A percentile compares a stretch with the other conserved stretches of the same genome.
Evolutionary conservation across 2,113 vertebrate genomes (phyloP).

Genomic region (Pituophis catenifer): DNA sequence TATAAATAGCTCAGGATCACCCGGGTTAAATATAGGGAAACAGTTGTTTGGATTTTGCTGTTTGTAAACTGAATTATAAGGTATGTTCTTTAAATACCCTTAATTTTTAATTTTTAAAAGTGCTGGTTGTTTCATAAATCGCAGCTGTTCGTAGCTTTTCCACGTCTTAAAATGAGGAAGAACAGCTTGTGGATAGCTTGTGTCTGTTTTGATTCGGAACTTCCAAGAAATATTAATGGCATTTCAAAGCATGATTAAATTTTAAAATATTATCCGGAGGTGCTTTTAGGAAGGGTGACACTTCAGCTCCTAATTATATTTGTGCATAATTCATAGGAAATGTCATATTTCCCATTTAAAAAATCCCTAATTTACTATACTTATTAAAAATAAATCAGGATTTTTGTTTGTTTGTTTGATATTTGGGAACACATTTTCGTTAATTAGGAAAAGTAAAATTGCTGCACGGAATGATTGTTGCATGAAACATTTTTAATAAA

Average conservation of each 20-base stretch:
- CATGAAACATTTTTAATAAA: conserved; percentile 45
- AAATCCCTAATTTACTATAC: conserved; percentile 25
- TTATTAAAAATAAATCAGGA: conserved; percentile 32
- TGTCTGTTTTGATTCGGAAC: background rate
- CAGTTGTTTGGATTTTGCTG: conserved; percentile 52
- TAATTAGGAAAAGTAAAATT: conserved; percentile 27
- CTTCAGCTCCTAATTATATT: conserved; percentile 38
- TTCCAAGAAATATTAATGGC: conserved; percentile 14
- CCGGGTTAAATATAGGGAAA: conserved; percentile 39
- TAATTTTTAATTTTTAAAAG: conserved; percentile 19
- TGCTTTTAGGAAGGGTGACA: conserved; percentile 32
- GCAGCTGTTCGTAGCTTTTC: conserved; percentile 8
- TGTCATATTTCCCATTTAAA: conserved; percentile 42
- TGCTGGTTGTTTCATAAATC: background rate
- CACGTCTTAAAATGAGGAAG: conserved; percentile 26
- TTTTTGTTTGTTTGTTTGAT: conserved; percentile 18
- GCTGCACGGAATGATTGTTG: conserved; percentile 24
- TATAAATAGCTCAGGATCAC: conserved; percentile 68
- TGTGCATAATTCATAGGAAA: conserved; percentile 45
- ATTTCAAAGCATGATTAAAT: conserved; percentile 30
- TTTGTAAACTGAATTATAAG: conserved; percentile 51
- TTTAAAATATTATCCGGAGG: conserved; percentile 31
- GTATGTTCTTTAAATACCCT: conserved; percentile 55
- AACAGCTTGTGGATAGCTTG: conserved; percentile 23
- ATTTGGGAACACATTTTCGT: conserved; percentile 38